Percentiles rank a stretch among this genome's conserved stretches.
Conservation (phyloP, 1,140 invertebrate species). For the Magallana ariakensis region DNA sequence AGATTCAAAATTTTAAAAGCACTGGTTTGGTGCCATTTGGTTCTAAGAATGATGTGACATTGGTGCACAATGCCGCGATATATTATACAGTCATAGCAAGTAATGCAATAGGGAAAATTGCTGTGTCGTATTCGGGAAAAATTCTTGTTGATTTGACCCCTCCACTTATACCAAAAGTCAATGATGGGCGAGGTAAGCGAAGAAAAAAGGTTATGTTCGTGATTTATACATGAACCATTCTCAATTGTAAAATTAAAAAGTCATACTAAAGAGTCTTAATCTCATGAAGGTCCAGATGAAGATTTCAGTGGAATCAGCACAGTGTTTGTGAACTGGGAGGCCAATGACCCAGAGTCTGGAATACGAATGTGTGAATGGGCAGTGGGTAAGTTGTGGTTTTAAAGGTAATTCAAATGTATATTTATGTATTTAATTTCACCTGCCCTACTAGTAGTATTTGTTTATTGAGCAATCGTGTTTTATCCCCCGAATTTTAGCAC, state of each 20-base stretch:
- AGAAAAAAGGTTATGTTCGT: too few species aligned
- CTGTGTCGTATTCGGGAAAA: constrained; percentile 57
- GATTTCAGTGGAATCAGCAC: constrained; percentile 30
- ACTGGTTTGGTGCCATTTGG: constrained; percentile 61
- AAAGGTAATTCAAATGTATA: not conserved
- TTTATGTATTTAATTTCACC: not conserved
- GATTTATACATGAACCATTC: too few species aligned
- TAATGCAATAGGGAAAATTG: constrained; percentile 63
- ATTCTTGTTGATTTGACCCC: constrained; percentile 66
- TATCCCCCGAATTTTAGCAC: too few species aligned
- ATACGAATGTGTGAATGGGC: constrained; percentile 64
- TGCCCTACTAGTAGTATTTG: too few species aligned
- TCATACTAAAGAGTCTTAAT: not conserved
- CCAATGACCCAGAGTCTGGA: constrained; percentile 56
- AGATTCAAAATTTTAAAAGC: constrained; percentile 60
- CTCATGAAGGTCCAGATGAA: constrained; percentile 12
- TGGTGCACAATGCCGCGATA: constrained; percentile 59
- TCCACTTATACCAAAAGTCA: constrained; percentile 58
- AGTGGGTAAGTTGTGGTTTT: constrained; percentile 56
- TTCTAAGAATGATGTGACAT: constrained; percentile 52
- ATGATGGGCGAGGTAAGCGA: constrained; percentile 60
- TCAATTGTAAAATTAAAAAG: too few species aligned
- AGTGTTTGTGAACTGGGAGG: constrained; percentile 58
- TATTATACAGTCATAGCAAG: constrained; percentile 68
- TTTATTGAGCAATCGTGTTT: too few species aligned